Percentiles rank a stretch among this genome's conserved stretches.
Conservation (phyloP, 2,113 vertebrate species). For the Telmatochromis brachygnathus region DNA sequence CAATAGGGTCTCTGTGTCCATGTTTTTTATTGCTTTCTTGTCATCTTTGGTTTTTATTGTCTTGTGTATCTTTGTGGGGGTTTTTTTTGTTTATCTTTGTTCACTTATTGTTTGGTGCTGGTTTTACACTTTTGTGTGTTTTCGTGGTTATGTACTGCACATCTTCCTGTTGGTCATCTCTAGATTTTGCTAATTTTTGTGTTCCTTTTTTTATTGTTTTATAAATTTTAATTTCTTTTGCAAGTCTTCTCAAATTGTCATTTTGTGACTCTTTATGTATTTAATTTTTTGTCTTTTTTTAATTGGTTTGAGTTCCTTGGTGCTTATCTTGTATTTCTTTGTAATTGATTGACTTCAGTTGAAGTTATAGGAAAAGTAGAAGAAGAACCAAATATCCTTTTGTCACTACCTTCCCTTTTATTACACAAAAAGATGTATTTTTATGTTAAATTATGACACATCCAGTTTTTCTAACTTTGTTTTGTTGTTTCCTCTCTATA, state of each 20-base stretch:
- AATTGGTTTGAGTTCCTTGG: neutral
- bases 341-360: neutral
- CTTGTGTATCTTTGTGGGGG: fast-evolving
- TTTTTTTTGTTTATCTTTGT: neutral
- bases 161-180: neutral
- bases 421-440: neutral
- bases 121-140: neutral
- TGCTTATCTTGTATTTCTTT: neutral
- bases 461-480: neutral
- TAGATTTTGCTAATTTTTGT: neutral
- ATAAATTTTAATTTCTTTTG: neutral
- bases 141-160: neutral
- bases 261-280: neutral
- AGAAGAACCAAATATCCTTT: neutral
- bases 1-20: neutral
- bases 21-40: neutral
- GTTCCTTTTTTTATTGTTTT: neutral
- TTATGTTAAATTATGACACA: neutral
- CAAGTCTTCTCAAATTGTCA: neutral
- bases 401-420: neutral
- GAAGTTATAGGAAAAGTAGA: neutral
- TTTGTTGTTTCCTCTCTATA: neutral
- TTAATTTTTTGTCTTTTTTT: neutral
- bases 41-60: neutral
- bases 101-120: neutral